Evolutionary conservation across 2,797 vertebrate genomes (phyloP).

Genomic region (Squalus acanthias): DNA sequence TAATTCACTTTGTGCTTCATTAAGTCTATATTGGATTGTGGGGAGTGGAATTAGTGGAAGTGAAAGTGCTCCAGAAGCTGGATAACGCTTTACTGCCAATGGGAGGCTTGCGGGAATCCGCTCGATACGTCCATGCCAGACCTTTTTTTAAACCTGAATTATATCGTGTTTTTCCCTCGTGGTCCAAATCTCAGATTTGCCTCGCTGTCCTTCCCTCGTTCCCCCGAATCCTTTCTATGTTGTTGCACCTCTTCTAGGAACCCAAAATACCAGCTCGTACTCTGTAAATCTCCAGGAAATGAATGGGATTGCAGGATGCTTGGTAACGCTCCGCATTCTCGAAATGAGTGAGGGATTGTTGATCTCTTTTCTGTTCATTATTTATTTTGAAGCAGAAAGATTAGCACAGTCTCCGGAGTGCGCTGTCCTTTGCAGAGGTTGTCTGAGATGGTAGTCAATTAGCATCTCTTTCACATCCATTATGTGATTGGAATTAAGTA

Average conservation of each 20-base stretch:
- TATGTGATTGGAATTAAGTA: not conserved
- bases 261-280: not conserved
- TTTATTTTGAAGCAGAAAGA: not conserved
- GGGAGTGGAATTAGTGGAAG: not conserved
- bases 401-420: not conserved
- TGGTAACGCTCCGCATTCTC: not conserved
- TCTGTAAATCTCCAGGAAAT: not conserved
- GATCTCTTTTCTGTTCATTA: not conserved
- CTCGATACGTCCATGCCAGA: not conserved
- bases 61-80: not conserved
- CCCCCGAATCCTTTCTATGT: not conserved
- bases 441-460: not conserved
- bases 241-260: not conserved
- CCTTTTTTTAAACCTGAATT: not conserved
- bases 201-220: not conserved
- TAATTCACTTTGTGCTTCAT: not conserved
- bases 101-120: not conserved
- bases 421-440: not conserved
- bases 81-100: not conserved
- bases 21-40: not conserved
- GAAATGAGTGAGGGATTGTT: not conserved
- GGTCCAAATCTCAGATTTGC: not conserved
- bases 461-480: not conserved
- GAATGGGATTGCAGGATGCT: not conserved
- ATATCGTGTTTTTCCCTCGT: not conserved